Conservation (phyloP, 2,888 invertebrate species). For the Zygothrica quintamaculata region DNA sequence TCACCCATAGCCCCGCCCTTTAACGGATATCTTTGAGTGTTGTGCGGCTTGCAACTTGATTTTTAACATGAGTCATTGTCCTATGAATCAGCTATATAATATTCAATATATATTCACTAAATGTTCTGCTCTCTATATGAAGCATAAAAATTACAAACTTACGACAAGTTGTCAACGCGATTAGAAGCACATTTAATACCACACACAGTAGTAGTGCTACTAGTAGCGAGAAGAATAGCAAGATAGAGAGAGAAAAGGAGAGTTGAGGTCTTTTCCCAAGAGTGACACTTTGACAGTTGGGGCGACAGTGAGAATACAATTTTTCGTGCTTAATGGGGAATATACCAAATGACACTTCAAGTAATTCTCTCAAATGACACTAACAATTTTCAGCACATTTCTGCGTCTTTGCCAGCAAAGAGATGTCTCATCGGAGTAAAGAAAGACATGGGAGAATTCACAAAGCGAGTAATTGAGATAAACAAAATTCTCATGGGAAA, state of each 20-base stretch:
- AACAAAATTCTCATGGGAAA: too few relatives aligned
- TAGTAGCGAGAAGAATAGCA: neutral
- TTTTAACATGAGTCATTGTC: conserved; percentile 62
- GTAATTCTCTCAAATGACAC: conserved; percentile 43
- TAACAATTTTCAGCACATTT: conserved; percentile 54
- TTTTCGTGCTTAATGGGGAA: conserved; percentile 23
- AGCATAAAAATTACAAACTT: conserved; percentile 62
- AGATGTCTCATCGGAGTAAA: neutral
- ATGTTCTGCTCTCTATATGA: conserved; percentile 34
- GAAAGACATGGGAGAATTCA: neutral
- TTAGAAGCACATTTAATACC: conserved; percentile 38
- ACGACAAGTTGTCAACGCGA: conserved; percentile 63
- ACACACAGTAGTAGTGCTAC: too few relatives aligned
- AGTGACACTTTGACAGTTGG: conserved; percentile 18
- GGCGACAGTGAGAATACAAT: conserved; percentile 14
- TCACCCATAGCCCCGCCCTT: neutral
- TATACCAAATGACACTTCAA: conserved; percentile 7
- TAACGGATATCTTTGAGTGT: conserved; percentile 12
- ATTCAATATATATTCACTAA: conserved; percentile 40
- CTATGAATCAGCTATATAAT: conserved; percentile 66
- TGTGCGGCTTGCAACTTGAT: conserved; percentile 65
- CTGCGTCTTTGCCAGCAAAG: conserved; percentile 8
- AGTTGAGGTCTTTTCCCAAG: neutral
- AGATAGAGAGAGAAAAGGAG: neutral
- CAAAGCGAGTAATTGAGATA: neutral